phyloP scores from a whole-genome alignment of 2,113 vertebrate species.

The Thryonomys swinderianus region DNA sequence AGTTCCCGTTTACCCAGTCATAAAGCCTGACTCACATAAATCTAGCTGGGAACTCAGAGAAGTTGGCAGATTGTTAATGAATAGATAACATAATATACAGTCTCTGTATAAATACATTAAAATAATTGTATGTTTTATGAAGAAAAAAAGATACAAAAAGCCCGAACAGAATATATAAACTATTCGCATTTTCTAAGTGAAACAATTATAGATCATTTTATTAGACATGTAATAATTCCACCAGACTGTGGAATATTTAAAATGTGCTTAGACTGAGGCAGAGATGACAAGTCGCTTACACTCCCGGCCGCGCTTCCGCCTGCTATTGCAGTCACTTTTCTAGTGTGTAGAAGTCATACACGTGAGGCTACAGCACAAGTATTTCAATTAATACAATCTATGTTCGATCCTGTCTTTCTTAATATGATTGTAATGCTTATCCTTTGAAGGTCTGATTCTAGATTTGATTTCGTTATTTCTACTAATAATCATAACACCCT shows the following conservation, averaged over 20 bases:
- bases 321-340: background rate
- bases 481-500: background rate
- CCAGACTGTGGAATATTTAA: background rate
- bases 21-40: background rate
- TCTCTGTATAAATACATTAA: background rate
- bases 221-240: background rate
- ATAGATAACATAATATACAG: background rate
- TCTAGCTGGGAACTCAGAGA: background rate
- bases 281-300: background rate
- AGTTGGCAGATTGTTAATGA: background rate
- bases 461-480: background rate
- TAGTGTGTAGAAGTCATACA: background rate
- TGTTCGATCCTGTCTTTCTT: background rate
- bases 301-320: background rate
- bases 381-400: background rate
- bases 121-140: background rate
- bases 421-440: background rate
- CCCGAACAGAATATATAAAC: background rate
- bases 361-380: background rate
- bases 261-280: background rate
- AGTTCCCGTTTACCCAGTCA: background rate
- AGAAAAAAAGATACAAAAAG: background rate
- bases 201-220: conserved; percentile 24
- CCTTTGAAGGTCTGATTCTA: conserved; percentile 27
- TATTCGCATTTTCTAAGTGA: conserved; percentile 5